phyloP scores from a whole-genome alignment of 1,140 invertebrate genomes.

The Zophobas atratus region DNA sequence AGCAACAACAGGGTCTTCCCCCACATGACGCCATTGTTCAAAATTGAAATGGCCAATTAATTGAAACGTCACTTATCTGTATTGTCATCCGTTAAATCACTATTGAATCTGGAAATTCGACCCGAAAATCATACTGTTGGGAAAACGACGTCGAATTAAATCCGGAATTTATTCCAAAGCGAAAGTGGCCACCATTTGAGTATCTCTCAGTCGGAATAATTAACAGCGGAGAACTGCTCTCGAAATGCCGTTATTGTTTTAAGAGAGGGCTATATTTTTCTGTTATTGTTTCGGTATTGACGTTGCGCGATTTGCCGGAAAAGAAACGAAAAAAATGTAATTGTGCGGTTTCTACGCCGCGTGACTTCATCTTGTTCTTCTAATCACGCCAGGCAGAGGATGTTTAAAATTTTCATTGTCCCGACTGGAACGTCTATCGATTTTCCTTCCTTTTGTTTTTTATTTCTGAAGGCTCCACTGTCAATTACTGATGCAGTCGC shows the following conservation, averaged over 20 bases:
- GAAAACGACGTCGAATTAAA: background rate
- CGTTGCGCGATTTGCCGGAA: background rate
- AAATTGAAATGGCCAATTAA: slow-evolving; percentile 18
- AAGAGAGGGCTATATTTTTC: background rate
- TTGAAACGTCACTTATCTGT: slow-evolving; percentile 38
- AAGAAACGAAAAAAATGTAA: slow-evolving; percentile 13
- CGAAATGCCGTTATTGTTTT: background rate
- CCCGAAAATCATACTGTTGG: slow-evolving; percentile 10
- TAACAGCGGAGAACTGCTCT: background rate
- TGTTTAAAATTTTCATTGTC: slow-evolving; percentile 25
- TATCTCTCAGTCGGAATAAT: slow-evolving; percentile 7
- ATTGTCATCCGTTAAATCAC: slow-evolving; percentile 22
- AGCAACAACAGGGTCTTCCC: slow-evolving; percentile 1
- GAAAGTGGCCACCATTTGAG: slow-evolving; percentile 6
- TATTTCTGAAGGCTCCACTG: background rate
- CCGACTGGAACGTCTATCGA: background rate
- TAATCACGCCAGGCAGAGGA: slow-evolving; percentile 4
- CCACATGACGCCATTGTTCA: slow-evolving; percentile 4
- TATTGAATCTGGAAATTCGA: slow-evolving; percentile 3
- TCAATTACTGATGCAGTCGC: background rate
- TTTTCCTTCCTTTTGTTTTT: slow-evolving; percentile 1
- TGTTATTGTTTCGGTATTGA: slow-evolving; percentile 15
- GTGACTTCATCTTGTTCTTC: slow-evolving; percentile 8
- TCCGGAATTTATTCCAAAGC: slow-evolving; percentile 3
- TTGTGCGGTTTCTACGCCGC: slow-evolving; percentile 4